These are phyloP conservation scores for Abrostola triplasia DNA, from an alignment of 2,888 invertebrate species.

Conservation along the genomic window DNA sequence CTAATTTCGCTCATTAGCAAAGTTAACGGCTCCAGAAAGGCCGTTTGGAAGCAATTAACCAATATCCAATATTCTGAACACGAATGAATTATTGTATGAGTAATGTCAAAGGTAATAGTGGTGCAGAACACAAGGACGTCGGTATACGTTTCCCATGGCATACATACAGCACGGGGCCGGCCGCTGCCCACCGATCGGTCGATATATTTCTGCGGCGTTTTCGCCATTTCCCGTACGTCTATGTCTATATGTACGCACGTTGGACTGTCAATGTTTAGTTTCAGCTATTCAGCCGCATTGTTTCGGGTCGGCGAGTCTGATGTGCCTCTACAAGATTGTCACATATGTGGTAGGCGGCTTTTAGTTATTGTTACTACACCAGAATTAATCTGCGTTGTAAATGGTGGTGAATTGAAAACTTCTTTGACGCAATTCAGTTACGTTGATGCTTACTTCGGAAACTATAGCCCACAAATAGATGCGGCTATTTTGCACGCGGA, in stretches of 20 bases:
- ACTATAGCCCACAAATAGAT: constrained; percentile 65
- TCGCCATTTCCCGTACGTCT: constrained; percentile 69
- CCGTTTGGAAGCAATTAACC: constrained; percentile 34
- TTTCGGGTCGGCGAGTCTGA: constrained; percentile 51
- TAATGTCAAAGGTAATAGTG: constrained; percentile 60
- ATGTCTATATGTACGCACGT: constrained; percentile 39
- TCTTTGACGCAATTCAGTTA: constrained; percentile 15
- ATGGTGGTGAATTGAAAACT: constrained; percentile 20
- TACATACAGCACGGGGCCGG: constrained; percentile 67
- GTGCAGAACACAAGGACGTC: constrained; percentile 73
- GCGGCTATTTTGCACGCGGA: constrained; percentile 61
- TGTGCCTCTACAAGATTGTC: constrained; percentile 65
- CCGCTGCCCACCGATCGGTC: constrained; percentile 77
- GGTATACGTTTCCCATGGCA: constrained; percentile 73
- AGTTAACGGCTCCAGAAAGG: constrained; percentile 30
- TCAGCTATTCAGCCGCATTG: constrained; percentile 59
- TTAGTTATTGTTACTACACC: constrained; percentile 49
- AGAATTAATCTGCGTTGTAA: constrained; percentile 33
- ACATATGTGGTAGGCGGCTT: constrained; percentile 57
- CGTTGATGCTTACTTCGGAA: constrained; percentile 46
- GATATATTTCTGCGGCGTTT: constrained; percentile 86
- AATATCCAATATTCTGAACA: constrained; percentile 32
- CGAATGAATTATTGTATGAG: constrained; percentile 44
- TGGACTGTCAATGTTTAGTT: constrained; percentile 54
- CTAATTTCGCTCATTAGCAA: constrained; percentile 50